Percentiles rank a stretch among this genome's conserved stretches.
phyloP scores from a whole-genome alignment of 2,797 vertebrate species.

The Cyprinella venusta region DNA sequence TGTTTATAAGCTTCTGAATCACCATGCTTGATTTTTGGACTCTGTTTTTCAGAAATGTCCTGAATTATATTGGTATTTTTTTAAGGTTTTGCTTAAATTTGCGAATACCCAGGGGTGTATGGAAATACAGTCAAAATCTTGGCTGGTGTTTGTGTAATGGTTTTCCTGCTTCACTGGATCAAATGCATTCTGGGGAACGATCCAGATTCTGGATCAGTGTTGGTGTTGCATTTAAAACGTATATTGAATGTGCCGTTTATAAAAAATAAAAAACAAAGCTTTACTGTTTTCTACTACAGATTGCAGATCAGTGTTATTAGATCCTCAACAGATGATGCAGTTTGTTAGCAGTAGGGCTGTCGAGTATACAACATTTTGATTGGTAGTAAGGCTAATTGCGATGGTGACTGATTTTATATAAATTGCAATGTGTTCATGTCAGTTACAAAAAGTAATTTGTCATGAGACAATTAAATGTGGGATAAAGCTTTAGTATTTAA shows the following conservation, averaged over 20 bases:
- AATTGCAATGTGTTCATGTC: background rate
- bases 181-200: constrained; percentile 14
- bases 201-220: background rate
- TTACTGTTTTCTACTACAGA: background rate
- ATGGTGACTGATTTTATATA: background rate
- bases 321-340: background rate
- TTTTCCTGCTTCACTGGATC: background rate
- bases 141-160: background rate
- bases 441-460: background rate
- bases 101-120: background rate
- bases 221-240: background rate
- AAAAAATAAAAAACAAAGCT: background rate
- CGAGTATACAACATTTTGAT: too few species aligned
- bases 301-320: background rate
- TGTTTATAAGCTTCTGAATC: background rate
- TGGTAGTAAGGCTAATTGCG: background rate
- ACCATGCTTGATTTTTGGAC: background rate
- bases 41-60: background rate
- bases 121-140: constrained; percentile 15
- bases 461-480: background rate
- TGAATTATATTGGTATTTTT: background rate
- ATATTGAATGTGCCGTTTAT: background rate
- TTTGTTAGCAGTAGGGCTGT: background rate
- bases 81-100: background rate
- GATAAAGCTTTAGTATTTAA: background rate